Evolutionary conservation across 2,113 vertebrate genomes (phyloP).

Genomic region (Lepisosteus oculatus): DNA sequence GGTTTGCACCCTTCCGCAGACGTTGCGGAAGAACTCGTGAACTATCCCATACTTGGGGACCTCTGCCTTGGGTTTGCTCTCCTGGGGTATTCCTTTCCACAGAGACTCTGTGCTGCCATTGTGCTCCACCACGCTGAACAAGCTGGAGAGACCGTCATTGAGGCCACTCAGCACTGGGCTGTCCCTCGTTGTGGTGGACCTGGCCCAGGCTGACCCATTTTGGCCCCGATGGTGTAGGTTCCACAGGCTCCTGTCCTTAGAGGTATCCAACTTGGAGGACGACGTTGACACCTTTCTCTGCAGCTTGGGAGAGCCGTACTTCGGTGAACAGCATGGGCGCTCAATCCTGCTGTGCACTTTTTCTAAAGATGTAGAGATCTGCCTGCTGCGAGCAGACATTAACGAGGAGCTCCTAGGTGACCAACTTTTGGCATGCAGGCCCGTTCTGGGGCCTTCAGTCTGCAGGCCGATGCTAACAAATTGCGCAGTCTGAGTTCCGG

Average conservation of each 20-base stretch:
- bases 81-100: constrained; percentile 71
- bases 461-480: constrained; percentile 84
- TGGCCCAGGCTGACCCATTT: constrained; percentile 93
- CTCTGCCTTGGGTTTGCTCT: constrained; percentile 63
- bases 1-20: constrained; percentile 74
- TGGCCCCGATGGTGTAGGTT: constrained; percentile 85
- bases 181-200: constrained; percentile 94
- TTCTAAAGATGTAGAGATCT: constrained; percentile 92
- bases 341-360: constrained; percentile 92
- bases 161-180: constrained; percentile 91
- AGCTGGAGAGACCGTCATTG: constrained; percentile 90
- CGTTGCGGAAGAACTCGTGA: constrained; percentile 88
- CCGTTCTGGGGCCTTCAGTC: constrained; percentile 71
- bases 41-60: constrained; percentile 79
- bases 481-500: constrained; percentile 84
- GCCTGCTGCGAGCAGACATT: constrained; percentile 80
- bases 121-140: constrained; percentile 95
- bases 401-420: constrained; percentile 83
- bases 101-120: constrained; percentile 85
- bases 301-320: constrained; percentile 92
- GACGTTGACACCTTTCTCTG: constrained; percentile 80
- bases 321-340: constrained; percentile 91
- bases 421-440: constrained; percentile 84
- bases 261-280: constrained; percentile 82
- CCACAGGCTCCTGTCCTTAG: constrained; percentile 91